Evolutionary conservation across 2,113 vertebrate species (phyloP).

Genomic region (Pelecanus crispus): DNA sequence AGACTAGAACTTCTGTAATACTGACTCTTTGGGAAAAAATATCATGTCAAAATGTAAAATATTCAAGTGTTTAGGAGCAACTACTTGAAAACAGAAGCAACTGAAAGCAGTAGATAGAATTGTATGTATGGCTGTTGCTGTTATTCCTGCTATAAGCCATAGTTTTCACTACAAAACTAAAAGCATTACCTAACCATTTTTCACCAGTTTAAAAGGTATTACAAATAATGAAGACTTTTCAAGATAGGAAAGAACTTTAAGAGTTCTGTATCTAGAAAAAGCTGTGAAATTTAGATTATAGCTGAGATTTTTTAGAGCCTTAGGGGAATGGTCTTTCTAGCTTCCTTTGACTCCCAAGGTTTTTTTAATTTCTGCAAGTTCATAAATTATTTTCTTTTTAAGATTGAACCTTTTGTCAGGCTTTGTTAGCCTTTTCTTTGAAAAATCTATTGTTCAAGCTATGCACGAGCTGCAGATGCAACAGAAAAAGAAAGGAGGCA

Average conservation of each 20-base stretch:
- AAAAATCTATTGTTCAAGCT: not conserved
- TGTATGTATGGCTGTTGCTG: not conserved
- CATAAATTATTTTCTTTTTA: not conserved
- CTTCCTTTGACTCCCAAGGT: not conserved
- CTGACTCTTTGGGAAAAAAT: not conserved
- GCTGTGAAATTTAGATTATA: not conserved
- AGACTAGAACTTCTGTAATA: not conserved
- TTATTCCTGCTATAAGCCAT: not conserved
- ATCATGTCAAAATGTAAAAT: not conserved
- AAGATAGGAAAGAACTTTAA: not conserved
- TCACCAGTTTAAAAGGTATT: not conserved
- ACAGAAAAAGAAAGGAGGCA: not conserved
- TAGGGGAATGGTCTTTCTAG: not conserved
- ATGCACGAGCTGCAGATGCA: not conserved
- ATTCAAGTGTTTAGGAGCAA: not conserved
- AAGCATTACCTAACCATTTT: not conserved
- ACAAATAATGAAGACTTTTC: not conserved
- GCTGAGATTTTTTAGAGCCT: not conserved
- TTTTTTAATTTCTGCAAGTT: not conserved
- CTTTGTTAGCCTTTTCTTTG: not conserved
- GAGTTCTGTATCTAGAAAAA: not conserved
- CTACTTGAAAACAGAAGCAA: not conserved
- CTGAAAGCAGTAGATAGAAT: not conserved
- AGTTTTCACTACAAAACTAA: not conserved
- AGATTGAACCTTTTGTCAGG: not conserved